phyloP scores from a whole-genome alignment of 2,797 vertebrate genomes.

The Cossypha dichroa region DNA sequence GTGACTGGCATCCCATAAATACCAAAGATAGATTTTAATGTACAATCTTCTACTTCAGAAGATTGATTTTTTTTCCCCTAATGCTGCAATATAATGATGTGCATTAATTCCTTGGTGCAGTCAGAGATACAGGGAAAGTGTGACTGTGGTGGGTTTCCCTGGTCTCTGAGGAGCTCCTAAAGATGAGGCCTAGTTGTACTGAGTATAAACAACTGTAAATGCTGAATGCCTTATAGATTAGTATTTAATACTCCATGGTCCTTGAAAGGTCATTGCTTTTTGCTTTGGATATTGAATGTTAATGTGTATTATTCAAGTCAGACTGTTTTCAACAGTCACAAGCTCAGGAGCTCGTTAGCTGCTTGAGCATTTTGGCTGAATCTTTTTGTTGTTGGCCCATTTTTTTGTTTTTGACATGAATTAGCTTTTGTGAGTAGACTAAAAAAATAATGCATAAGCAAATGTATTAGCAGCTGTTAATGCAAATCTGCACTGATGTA shows the following conservation, averaged over 20 bases:
- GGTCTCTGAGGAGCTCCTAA: not conserved
- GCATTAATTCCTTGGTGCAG: conserved; percentile 46
- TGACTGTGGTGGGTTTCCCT: conserved; percentile 9
- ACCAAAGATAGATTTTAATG: conserved; percentile 63
- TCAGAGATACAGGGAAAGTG: not conserved
- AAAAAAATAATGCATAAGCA: not conserved
- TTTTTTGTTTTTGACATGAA: not conserved
- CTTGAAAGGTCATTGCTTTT: not conserved
- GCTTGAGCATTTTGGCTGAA: not conserved
- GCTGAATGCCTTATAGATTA: not conserved
- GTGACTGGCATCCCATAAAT: conserved; percentile 66
- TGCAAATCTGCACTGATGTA: not conserved
- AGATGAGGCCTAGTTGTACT: not conserved
- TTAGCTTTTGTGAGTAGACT: not conserved
- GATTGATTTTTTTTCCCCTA: conserved; percentile 38
- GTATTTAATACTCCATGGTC: not conserved
- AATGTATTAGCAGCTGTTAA: not conserved
- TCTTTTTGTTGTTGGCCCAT: not conserved
- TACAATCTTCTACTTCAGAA: conserved; percentile 44
- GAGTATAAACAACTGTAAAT: not conserved
- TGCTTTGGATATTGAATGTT: not conserved
- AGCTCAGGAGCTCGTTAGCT: not conserved
- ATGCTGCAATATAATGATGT: conserved; percentile 36
- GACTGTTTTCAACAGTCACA: not conserved
- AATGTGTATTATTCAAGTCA: not conserved